Evolutionary conservation across 2,113 vertebrate species (phyloP).

Genomic region (Halcyon malimbica): DNA sequence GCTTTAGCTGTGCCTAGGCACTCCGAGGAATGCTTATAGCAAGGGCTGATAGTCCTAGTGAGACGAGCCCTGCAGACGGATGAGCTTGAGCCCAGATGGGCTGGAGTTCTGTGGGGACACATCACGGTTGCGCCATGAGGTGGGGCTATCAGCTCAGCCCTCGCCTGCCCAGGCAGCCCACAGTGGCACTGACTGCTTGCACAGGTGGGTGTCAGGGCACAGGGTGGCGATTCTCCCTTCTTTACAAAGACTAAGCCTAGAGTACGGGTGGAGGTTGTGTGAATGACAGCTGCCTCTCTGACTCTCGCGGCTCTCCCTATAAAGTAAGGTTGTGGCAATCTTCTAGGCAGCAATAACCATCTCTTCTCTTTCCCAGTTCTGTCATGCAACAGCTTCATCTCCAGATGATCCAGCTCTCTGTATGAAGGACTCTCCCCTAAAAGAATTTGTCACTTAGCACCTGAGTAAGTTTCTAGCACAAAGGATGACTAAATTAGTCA

Average conservation of each 20-base stretch:
- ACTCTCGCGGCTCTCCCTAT: no score
- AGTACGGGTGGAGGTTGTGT: fast-evolving
- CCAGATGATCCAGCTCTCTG: background rate
- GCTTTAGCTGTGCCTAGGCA: background rate
- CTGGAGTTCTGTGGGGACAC: background rate
- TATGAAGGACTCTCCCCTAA: background rate
- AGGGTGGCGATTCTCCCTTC: fast-evolving
- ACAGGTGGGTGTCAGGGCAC: fast-evolving
- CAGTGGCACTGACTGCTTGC: fast-evolving
- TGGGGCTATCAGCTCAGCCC: background rate
- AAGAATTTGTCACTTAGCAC: background rate
- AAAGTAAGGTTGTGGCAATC: background rate
- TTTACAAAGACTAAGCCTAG: background rate
- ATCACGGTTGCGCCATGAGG: fast-evolving
- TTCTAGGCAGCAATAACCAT: background rate
- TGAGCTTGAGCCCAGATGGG: fast-evolving
- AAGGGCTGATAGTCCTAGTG: background rate
- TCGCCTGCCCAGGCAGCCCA: fast-evolving
- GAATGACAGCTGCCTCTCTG: background rate
- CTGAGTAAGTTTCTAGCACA: background rate
- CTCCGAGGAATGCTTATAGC: fast-evolving
- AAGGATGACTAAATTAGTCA: background rate
- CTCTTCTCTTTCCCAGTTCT: no score
- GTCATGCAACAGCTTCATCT: background rate
- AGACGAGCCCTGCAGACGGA: fast-evolving